phyloP scores from a whole-genome alignment of 2,888 invertebrate genomes.

The Drosophila robusta region DNA sequence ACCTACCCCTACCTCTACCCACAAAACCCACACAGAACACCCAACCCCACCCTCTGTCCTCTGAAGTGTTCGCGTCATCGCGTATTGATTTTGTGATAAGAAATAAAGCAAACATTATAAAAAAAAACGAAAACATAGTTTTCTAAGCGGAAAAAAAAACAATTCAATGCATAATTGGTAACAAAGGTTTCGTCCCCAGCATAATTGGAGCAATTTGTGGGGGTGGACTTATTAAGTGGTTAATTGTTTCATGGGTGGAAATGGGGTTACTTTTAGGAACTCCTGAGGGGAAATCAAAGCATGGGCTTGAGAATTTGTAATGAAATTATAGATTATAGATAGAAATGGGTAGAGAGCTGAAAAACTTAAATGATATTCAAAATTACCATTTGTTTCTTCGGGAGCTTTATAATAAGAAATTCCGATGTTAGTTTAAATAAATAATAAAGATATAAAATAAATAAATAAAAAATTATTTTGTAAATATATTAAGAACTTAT shows the following conservation, averaged over 20 bases:
- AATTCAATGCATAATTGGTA: conserved; percentile 66
- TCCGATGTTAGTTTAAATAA: too few relatives aligned
- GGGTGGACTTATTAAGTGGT: conserved; percentile 6
- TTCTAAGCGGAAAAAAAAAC: conserved; percentile 51
- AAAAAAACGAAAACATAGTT: conserved; percentile 7
- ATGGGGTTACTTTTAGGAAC: background rate
- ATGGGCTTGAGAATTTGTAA: background rate
- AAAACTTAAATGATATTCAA: background rate
- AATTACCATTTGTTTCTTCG: too few relatives aligned
- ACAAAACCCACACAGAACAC: background rate
- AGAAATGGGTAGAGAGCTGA: background rate
- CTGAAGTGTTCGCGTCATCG: conserved; percentile 64
- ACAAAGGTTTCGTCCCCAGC: conserved; percentile 61
- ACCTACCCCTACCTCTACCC: background rate
- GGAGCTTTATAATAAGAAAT: too few relatives aligned
- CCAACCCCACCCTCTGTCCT: background rate
- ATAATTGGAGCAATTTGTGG: conserved; percentile 27
- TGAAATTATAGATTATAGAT: background rate
- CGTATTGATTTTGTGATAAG: conserved; percentile 75
- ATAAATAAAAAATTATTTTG: too few relatives aligned
- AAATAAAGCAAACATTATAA: conserved; percentile 29
- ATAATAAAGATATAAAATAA: too few relatives aligned
- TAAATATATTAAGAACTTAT: too few relatives aligned
- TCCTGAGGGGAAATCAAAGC: background rate
- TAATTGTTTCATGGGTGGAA: background rate